Evolutionary conservation across 1,140 invertebrate species (phyloP).

Genomic region (Neocloeon triangulifer): DNA sequence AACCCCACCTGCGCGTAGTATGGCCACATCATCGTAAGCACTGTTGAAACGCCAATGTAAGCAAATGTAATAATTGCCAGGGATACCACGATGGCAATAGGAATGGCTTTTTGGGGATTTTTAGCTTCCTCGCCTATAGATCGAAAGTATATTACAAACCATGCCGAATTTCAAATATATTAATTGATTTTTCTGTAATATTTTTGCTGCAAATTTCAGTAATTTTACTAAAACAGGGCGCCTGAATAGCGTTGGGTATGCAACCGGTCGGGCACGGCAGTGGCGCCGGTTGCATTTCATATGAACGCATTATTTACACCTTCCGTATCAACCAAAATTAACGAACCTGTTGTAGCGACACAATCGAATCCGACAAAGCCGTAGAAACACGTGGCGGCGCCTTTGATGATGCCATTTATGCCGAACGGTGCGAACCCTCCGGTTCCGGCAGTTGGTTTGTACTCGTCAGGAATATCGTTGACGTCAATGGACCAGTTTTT

Average conservation of each 20-base stretch:
- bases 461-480: conserved; percentile 25
- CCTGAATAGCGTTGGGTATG: neutral
- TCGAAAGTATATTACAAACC: no score
- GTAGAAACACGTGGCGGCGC: conserved; percentile 78
- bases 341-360: conserved; percentile 48
- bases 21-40: conserved; percentile 79
- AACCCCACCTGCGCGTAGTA: conserved; percentile 74
- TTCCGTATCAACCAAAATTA: no score
- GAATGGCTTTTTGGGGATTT: conserved; percentile 70
- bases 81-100: conserved; percentile 63
- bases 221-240: no score
- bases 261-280: no score
- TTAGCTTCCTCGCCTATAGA: conserved; percentile 48
- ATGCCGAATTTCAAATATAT: no score
- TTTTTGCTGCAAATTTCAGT: no score
- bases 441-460: conserved; percentile 20
- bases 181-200: no score
- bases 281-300: no score
- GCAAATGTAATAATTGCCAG: conserved; percentile 52
- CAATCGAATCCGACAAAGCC: conserved; percentile 81
- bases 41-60: conserved; percentile 66
- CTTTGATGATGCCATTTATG: conserved; percentile 49
- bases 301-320: no score
- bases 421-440: conserved; percentile 75
- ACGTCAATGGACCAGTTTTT: conserved; percentile 40